Evolutionary conservation across 2,113 vertebrate genomes (phyloP).

Genomic region (Gracilinanus agilis): DNA sequence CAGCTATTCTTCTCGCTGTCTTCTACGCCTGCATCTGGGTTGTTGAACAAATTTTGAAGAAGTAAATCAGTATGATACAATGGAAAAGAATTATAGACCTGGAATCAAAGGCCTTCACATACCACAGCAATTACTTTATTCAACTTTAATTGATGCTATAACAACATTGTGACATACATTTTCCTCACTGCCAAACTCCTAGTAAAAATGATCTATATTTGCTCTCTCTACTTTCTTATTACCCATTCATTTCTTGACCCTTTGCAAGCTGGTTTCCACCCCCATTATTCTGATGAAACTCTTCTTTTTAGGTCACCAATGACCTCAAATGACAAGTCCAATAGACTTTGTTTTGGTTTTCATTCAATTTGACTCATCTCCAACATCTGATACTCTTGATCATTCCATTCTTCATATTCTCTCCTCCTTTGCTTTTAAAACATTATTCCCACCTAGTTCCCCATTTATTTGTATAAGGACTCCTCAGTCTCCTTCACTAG

Average conservation of each 20-base stretch:
- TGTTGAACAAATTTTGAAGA: background rate
- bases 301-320: background rate
- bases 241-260: background rate
- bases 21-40: background rate
- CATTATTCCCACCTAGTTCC: background rate
- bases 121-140: background rate
- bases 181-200: background rate
- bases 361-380: background rate
- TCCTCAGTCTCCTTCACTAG: background rate
- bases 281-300: background rate
- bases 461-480: background rate
- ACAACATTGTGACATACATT: background rate
- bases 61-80: background rate
- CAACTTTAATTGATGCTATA: background rate
- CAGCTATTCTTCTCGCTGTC: background rate
- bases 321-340: background rate
- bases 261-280: background rate
- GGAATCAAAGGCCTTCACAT: background rate
- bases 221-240: background rate
- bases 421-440: background rate
- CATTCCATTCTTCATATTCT: background rate
- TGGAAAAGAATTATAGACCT: background rate
- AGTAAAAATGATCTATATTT: background rate
- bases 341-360: background rate
- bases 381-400: background rate